Evolutionary conservation across 2,797 vertebrate species (phyloP), one percentile per base, ranked within the genome.

Genomic region (Cirrhinus mrigala): DNA sequence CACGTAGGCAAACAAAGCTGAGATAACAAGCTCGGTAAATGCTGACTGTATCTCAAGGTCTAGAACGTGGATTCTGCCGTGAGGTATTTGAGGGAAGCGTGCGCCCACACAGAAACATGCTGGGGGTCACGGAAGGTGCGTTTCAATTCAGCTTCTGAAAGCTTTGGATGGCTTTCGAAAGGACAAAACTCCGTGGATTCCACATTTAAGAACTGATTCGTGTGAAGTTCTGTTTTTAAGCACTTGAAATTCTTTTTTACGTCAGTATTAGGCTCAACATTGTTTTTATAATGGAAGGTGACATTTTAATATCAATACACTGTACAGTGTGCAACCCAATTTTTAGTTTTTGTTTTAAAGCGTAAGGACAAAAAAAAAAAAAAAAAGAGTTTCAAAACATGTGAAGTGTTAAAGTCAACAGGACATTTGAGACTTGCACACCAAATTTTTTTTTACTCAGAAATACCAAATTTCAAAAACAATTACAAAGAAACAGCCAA

Each of bases 1-100:
- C 85, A 90, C 88, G 83, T 70, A 40, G 10, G 81, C 83, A 74
- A 92, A 93, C 80, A 91, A 90, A 91, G 84, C 81, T 7, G 24
- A 78, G 87, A 90, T 73, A 82, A 60, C 7, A 70, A 66, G 81
- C 76, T 77, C 76, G 60, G 33, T 76, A 66, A 87, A 90, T 14
- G 24, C 73, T 71, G 56, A 64, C 69, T 74, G 56, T 81, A 81
- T 86, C 90, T 86, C 69, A 20, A 88, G 70, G 87, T 69, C 87
- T 84, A 48, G 82, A 87, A 82, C 54, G 68, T 27, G 60, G 56
- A 64, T 69, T 83, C 86, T n/a, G 22, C 20, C 15, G 9, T 48
- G 40, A 69, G 44, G 50, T 58, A 8, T 64, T 58, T n/a, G 16
- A 75, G 44, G 33, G 4, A 73, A 80, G 24, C 3, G 10, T n/a